phyloP scores from a whole-genome alignment of 1,140 invertebrate genomes.

The Octopus bimaculoides region DNA sequence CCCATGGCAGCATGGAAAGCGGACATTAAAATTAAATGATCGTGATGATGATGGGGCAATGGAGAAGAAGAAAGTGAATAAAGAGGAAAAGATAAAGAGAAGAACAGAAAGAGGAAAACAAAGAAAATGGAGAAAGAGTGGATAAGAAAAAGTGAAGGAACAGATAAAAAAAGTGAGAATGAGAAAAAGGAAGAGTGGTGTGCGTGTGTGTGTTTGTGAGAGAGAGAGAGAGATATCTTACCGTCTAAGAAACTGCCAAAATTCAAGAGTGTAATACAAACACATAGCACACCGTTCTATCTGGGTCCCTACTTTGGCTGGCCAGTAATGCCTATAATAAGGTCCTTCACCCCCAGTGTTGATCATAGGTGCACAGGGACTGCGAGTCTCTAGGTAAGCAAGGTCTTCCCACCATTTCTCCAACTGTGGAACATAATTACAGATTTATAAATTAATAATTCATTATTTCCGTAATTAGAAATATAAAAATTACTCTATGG shows the following conservation, averaged over 20 bases:
- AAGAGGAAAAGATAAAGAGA: not conserved
- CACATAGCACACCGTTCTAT: constrained; percentile 45
- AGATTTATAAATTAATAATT: not conserved
- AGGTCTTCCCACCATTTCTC: constrained; percentile 57
- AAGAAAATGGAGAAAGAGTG: not conserved
- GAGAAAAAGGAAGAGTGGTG: not conserved
- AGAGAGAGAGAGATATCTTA: not conserved
- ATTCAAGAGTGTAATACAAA: constrained; percentile 42
- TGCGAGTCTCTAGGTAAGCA: constrained; percentile 51
- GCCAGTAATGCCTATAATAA: constrained; percentile 46
- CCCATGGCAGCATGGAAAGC: no score
- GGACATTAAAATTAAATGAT: no score
- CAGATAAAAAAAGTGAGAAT: not conserved
- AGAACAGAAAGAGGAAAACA: not conserved
- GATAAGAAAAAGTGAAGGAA: not conserved
- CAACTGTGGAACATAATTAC: constrained; percentile 38
- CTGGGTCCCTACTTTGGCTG: constrained; percentile 40
- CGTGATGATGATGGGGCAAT: not conserved
- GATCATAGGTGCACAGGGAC: constrained; percentile 48
- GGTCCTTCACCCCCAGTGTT: constrained; percentile 55
- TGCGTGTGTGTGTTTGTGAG: not conserved
- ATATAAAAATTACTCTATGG: no score
- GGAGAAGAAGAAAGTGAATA: not conserved
- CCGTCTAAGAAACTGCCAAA: constrained; percentile 35
- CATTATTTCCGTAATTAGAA: no score